Conservation (phyloP, 2,888 invertebrate species). For the Mantis religiosa region DNA sequence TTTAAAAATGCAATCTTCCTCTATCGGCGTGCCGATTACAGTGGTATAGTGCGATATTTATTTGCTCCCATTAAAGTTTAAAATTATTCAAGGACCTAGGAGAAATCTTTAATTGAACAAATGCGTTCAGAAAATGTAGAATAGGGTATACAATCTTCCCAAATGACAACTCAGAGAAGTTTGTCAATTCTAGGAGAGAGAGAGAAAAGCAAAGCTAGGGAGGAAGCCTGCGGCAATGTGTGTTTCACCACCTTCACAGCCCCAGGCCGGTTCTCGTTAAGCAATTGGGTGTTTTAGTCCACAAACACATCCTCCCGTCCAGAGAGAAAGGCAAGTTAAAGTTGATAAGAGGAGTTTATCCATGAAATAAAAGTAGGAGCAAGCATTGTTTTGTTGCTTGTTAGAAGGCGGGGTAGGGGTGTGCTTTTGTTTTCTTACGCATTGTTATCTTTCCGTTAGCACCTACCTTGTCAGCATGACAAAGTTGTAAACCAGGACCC, state of each 20-base stretch:
- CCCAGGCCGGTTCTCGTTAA: neutral
- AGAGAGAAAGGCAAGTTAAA: neutral
- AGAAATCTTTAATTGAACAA: too few species aligned
- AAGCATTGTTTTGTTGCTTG: neutral
- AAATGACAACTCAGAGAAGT: too few species aligned
- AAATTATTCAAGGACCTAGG: too few species aligned
- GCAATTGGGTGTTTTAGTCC: neutral
- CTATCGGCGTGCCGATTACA: too few species aligned
- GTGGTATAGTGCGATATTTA: too few species aligned
- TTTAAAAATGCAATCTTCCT: too few species aligned
- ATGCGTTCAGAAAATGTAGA: too few species aligned
- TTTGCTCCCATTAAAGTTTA: too few species aligned
- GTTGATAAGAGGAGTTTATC: neutral
- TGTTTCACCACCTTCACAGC: neutral
- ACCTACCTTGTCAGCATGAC: neutral
- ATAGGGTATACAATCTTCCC: too few species aligned
- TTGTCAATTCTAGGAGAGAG: too few species aligned
- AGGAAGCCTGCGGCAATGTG: neutral
- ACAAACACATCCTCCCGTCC: neutral
- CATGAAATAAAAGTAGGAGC: neutral
- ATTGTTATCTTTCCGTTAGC: neutral
- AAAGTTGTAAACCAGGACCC: neutral
- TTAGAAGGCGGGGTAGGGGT: neutral
- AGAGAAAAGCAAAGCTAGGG: too few species aligned
- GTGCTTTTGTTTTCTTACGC: neutral